phyloP scores from a whole-genome alignment of 2,113 vertebrate genomes.

The Erythrolamprus reginae region DNA sequence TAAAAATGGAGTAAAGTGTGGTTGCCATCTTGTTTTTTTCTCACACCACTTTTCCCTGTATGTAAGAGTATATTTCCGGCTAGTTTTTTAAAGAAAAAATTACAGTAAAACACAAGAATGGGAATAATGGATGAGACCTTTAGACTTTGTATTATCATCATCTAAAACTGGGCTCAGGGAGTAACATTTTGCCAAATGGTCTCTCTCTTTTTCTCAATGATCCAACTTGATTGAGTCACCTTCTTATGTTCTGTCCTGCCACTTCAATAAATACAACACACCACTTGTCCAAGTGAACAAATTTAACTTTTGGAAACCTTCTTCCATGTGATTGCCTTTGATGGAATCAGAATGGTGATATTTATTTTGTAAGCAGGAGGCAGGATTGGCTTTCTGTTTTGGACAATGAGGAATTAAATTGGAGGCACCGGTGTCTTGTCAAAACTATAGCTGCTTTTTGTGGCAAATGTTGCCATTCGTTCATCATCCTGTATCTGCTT shows the following conservation, averaged over 20 bases:
- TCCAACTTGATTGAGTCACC: background rate
- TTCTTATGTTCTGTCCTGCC: background rate
- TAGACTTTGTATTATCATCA: background rate
- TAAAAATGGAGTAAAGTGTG: background rate
- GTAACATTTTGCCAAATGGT: background rate
- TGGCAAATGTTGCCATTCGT: background rate
- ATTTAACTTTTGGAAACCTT: constrained; percentile 5
- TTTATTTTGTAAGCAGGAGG: background rate
- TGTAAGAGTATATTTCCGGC: background rate
- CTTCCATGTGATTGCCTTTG: background rate
- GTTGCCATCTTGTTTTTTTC: background rate
- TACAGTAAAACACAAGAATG: background rate
- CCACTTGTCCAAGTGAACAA: background rate
- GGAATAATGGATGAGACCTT: background rate
- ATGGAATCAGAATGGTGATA: background rate
- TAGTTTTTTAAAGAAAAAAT: no score
- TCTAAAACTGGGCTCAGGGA: background rate
- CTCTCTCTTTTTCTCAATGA: background rate
- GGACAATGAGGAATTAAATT: background rate
- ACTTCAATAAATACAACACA: constrained; percentile 36
- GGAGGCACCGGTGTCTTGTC: constrained; percentile 16
- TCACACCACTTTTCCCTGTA: background rate
- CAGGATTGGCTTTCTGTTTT: background rate
- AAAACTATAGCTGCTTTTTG: constrained; percentile 10
- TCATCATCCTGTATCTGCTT: background rate